Conservation (phyloP, 2,113 vertebrate genomes). For the Athene noctua region DNA sequence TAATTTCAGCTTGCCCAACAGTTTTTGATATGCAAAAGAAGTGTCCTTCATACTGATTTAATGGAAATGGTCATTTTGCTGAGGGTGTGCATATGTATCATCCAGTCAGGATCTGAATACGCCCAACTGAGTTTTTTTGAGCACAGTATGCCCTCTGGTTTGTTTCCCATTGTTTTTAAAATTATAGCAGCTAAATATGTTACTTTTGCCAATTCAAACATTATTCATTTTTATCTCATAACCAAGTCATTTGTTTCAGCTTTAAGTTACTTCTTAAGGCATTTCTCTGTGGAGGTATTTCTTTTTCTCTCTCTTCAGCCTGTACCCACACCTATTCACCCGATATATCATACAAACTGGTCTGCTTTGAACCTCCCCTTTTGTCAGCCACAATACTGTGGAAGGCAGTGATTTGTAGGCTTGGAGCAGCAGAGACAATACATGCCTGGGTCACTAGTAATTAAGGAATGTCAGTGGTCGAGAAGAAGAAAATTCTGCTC, state of each 20-base stretch:
- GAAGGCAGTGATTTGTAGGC: slow-evolving; percentile 69
- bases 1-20: slow-evolving; percentile 28
- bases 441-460: slow-evolving; percentile 69
- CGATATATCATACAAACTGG: slow-evolving; percentile 16
- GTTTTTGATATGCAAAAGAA: slow-evolving; percentile 21
- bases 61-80: slow-evolving; percentile 64
- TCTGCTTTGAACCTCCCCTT: slow-evolving; percentile 12
- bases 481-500: slow-evolving; percentile 67
- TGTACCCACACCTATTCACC: background rate
- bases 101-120: background rate
- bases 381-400: slow-evolving; percentile 39
- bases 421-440: background rate
- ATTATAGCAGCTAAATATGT: background rate
- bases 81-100: background rate
- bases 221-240: background rate
- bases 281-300: background rate
- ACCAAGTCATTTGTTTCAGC: background rate
- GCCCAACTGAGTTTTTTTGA: background rate
- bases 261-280: background rate
- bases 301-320: background rate
- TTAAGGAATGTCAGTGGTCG: slow-evolving; percentile 76
- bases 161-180: background rate
- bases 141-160: background rate
- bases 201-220: background rate
- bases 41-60: slow-evolving; percentile 29